phyloP scores from a whole-genome alignment of 2,797 vertebrate species.

The Dipus sagitta region DNA sequence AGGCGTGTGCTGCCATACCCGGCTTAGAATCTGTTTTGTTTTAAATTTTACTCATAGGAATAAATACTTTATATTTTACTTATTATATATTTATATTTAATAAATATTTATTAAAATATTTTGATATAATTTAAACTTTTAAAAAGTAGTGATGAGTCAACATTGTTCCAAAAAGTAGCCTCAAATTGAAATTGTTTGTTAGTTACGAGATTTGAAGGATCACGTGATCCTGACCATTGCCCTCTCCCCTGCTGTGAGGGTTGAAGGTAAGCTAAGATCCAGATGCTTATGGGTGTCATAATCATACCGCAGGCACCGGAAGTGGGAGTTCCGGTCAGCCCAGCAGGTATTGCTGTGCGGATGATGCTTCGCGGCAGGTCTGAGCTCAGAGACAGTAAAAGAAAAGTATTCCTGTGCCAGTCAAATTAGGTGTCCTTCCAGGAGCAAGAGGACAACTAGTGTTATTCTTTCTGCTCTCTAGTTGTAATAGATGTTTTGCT shows the following conservation, averaged over 20 bases:
- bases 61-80: neutral
- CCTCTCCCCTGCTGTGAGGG: neutral
- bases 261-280: neutral
- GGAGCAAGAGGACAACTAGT: neutral
- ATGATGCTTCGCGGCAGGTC: neutral
- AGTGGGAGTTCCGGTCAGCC: neutral
- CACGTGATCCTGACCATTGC: neutral
- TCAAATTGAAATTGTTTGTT: constrained; percentile 5
- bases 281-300: neutral
- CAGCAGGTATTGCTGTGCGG: neutral
- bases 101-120: neutral
- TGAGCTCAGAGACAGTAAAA: constrained; percentile 34
- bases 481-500: constrained; percentile 17
- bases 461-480: neutral
- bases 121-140: neutral
- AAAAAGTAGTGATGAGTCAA: neutral
- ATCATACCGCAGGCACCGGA: neutral
- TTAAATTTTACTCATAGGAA: constrained; percentile 6
- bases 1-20: no score
- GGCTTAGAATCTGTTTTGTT: no score
- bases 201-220: neutral
- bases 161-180: neutral
- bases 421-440: constrained; percentile 34
- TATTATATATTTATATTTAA: no score
- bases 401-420: neutral